Evolutionary conservation across 2,797 vertebrate genomes (phyloP), one percentile per base, ranked within the genome.

Genomic region (Chaetophractus vellerosus): DNA sequence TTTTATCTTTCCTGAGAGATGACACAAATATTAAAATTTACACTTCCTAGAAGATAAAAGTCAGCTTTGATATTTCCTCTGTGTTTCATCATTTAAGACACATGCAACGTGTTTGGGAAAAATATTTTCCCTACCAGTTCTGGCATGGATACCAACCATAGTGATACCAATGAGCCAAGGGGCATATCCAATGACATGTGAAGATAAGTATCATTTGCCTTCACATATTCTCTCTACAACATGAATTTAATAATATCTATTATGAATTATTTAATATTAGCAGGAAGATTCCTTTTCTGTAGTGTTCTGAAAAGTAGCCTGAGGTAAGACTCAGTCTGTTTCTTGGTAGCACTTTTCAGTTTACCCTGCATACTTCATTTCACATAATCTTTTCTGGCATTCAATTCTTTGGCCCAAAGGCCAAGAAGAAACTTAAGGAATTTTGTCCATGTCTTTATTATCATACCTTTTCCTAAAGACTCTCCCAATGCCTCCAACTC

Each of bases 171-270:
- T 38, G 38, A 38, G 38, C 38, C 38, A 38, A 38, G 38, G 38
- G 38, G 38, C 38, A 38, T 38, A 38, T 38, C 38, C 38, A 38
- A 38, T 38, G 38, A 6, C 38, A 38, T 38, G 4, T 38, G 38
- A 38, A 38, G 38, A 38, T 38, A 38, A 38, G 38, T 6, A 96
- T 38, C 91, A 96, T 38, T 3, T 98, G 99, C 99, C 99, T 99
- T 99, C 48, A 99, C 99, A 5, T 99, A 99, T 96, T 99, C 99
- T 96, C 99, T 99, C 94, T 99, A 99, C 96, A 99, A 97, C 99
- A 99, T 99, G 96, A 99, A 99, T 93, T 99, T 99, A 96, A 99
- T 99, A 97, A 99, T 99, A 98, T 99, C 99, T 24, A 99, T 99
- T 98, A 99, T 99, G 6, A 99, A 99, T 96, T 99, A 99, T 98